Conservation (phyloP, 2,797 vertebrate genomes). For the Sebastiscus albofasciatus region DNA sequence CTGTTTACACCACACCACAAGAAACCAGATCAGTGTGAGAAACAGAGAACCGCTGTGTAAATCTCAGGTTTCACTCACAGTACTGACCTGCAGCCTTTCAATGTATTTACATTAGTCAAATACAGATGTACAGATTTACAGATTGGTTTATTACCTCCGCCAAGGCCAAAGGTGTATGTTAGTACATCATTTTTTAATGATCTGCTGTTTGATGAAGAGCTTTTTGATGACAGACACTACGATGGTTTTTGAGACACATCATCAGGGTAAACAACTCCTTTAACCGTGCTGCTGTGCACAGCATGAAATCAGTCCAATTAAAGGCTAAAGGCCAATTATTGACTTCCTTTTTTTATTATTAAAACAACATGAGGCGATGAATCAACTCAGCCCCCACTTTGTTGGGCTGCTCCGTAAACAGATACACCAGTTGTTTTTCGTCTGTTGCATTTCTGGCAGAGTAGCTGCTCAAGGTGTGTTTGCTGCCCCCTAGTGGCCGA, state of each 20-base stretch:
- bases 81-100: not conserved
- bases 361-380: not conserved
- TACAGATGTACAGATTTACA: too few relatives aligned
- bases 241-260: not conserved
- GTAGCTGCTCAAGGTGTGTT: not conserved
- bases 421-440: not conserved
- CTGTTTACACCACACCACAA: not conserved
- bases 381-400: not conserved
- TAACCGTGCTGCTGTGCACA: not conserved
- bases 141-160: too few relatives aligned
- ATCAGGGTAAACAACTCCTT: not conserved
- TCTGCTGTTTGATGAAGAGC: not conserved
- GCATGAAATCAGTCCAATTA: not conserved
- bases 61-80: conserved; percentile 2
- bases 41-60: not conserved
- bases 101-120: not conserved
- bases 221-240: not conserved
- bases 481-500: not conserved
- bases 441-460: not conserved
- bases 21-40: conserved; percentile 10
- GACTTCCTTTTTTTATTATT: not conserved
- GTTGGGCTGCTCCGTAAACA: not conserved
- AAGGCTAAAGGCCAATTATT: not conserved
- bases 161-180: too few relatives aligned
- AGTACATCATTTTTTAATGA: not conserved